phyloP scores from a whole-genome alignment of 2,888 invertebrate genomes.

The Alentia gelatinosa region DNA sequence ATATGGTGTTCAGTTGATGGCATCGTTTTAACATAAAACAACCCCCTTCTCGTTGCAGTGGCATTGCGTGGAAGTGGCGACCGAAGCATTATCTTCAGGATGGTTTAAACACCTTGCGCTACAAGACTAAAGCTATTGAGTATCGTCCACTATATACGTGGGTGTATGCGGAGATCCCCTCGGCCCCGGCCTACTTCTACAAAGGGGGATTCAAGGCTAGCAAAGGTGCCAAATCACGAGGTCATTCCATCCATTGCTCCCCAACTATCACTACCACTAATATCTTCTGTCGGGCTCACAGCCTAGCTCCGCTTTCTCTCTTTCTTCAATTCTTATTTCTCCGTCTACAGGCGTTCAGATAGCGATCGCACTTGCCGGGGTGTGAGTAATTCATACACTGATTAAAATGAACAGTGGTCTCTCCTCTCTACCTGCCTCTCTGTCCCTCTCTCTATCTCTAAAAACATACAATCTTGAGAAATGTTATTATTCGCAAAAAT shows the following conservation, averaged over 20 bases:
- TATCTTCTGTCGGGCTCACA: not conserved
- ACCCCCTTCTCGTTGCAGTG: no score
- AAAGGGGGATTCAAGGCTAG: slow-evolving; percentile 12
- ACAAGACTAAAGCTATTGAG: slow-evolving; percentile 17
- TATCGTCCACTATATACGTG: slow-evolving; percentile 40
- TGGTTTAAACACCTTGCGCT: slow-evolving; percentile 39
- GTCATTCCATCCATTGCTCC: slow-evolving; percentile 40
- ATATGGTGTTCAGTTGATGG: no score
- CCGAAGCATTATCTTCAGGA: slow-evolving; percentile 50
- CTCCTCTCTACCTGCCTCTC: not conserved
- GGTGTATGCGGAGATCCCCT: slow-evolving; percentile 41
- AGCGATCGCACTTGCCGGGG: not conserved
- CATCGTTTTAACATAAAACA: no score
- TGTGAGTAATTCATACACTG: not conserved
- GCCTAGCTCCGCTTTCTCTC: not conserved
- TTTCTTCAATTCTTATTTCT: not conserved
- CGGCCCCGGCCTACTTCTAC: slow-evolving; percentile 41
- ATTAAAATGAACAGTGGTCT: not conserved
- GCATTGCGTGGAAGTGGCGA: slow-evolving; percentile 24
- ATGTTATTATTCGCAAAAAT: not conserved
- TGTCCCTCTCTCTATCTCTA: not conserved
- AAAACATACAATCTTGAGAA: not conserved
- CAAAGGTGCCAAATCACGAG: slow-evolving; percentile 30
- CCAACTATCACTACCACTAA: not conserved
- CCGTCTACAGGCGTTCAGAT: not conserved